Evolutionary conservation across 1,140 invertebrate genomes (phyloP).

Genomic region (Littorina saxatilis): DNA sequence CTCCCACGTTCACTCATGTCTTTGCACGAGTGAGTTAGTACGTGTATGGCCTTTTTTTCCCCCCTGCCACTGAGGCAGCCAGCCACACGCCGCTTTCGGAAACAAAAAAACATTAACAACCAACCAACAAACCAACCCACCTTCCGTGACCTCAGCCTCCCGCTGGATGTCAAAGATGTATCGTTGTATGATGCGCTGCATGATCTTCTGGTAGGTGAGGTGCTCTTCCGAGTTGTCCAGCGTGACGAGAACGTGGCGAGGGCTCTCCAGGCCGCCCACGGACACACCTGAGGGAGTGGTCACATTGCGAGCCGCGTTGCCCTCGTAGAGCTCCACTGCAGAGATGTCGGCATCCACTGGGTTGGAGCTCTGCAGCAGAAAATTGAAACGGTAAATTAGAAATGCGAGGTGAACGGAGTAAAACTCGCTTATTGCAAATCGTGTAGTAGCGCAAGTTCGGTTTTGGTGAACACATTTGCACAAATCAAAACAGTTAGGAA

Average conservation of each 20-base stretch:
- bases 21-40: too few species aligned
- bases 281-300: not conserved
- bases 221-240: conserved; percentile 45
- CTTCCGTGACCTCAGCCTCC: conserved; percentile 71
- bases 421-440: too few species aligned
- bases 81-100: too few species aligned
- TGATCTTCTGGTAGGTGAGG: conserved; percentile 65
- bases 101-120: too few species aligned
- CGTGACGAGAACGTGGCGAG: conserved; percentile 28
- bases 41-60: too few species aligned
- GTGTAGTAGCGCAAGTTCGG: too few species aligned
- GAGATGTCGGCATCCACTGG: conserved; percentile 38
- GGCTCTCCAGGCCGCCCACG: not conserved
- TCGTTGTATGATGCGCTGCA: conserved; percentile 69
- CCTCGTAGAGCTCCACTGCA: conserved; percentile 45
- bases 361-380: conserved; percentile 38
- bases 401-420: too few species aligned
- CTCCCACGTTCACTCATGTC: too few species aligned
- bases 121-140: conserved; percentile 34
- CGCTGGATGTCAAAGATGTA: conserved; percentile 73
- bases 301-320: conserved; percentile 29
- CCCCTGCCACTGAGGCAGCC: too few species aligned
- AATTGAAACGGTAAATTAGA: too few species aligned
- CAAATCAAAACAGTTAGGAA: too few species aligned
- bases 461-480: too few species aligned